Percentiles rank a stretch among this genome's conserved stretches.
Evolutionary conservation across 2,888 invertebrate genomes (phyloP).

Genomic region (Erebia epiphron): DNA sequence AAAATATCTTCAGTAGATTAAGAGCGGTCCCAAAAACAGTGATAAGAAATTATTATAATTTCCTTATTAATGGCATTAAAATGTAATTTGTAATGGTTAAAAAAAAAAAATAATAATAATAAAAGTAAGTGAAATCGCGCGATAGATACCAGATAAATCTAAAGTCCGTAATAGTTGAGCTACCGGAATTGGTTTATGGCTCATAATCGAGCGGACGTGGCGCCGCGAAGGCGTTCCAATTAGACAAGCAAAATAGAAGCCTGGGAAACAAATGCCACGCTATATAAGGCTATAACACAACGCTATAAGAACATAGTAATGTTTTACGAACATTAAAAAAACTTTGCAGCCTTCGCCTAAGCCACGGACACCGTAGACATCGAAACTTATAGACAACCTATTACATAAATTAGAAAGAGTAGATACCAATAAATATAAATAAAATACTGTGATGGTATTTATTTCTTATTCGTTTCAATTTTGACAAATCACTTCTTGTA

Average conservation of each 20-base stretch:
- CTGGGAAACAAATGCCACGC: slow-evolving; percentile 31
- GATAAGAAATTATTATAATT: slow-evolving; percentile 10
- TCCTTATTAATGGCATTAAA: neutral
- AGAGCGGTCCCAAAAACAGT: no score
- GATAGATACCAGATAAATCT: slow-evolving; percentile 56
- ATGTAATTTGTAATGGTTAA: no score
- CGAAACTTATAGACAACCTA: slow-evolving; percentile 8
- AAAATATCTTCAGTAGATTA: no score
- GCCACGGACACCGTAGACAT: slow-evolving; percentile 19
- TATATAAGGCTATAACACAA: slow-evolving; percentile 46
- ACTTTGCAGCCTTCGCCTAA: slow-evolving; percentile 15
- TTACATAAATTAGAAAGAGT: no score
- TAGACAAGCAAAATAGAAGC: slow-evolving; percentile 47
- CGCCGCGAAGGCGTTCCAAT: slow-evolving; percentile 73
- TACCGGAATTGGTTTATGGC: slow-evolving; percentile 81
- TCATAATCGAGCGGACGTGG: slow-evolving; percentile 71
- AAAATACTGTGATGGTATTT: no score
- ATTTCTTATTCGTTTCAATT: no score
- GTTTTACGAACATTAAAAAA: neutral
- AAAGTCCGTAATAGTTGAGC: slow-evolving; percentile 68
- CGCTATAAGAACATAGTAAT: slow-evolving; percentile 1
- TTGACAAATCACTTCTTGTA: no score
- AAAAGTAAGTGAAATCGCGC: slow-evolving; percentile 42
- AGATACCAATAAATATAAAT: no score
- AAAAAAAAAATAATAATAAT: no score